Percentiles rank a stretch among this genome's conserved stretches.
Conservation (phyloP, 1,140 invertebrate species). For the Formica exsecta region DNA sequence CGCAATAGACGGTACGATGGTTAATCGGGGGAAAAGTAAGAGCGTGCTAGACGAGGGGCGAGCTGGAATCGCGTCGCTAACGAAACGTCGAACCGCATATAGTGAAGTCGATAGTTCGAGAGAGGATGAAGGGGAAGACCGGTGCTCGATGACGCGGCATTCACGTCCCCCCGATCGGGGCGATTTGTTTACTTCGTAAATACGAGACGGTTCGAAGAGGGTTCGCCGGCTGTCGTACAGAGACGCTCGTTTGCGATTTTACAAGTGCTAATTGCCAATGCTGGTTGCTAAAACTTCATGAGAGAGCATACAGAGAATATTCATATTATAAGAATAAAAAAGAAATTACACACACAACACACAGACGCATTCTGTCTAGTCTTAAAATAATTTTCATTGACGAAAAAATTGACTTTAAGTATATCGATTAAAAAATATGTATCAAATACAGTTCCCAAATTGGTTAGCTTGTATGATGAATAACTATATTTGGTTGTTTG, state of each 20-base stretch:
- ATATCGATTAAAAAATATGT: neutral
- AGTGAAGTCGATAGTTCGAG: conserved; percentile 50
- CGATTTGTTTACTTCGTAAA: conserved; percentile 61
- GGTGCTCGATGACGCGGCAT: conserved; percentile 40
- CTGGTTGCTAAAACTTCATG: conserved; percentile 33
- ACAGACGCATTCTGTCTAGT: neutral
- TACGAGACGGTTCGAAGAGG: conserved; percentile 29
- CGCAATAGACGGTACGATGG: conserved; percentile 66
- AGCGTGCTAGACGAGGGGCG: conserved; percentile 2
- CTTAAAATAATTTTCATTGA: neutral
- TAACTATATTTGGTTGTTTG: neutral
- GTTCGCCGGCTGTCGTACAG: neutral
- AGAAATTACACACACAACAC: neutral
- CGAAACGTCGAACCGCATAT: conserved; percentile 48
- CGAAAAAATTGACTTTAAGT: neutral
- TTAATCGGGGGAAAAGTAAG: conserved; percentile 58
- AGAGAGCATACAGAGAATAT: neutral
- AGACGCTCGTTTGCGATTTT: conserved; percentile 46
- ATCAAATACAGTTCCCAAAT: neutral
- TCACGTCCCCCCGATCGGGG: conserved; percentile 20
- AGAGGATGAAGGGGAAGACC: neutral
- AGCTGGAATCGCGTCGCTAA: conserved; percentile 50
- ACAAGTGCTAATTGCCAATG: conserved; percentile 68
- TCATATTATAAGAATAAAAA: neutral
- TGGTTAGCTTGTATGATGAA: neutral